A percentile compares a stretch with the other conserved stretches of the same genome.
phyloP scores from a whole-genome alignment of 1,140 invertebrate genomes.

The Cotesia typhae region DNA sequence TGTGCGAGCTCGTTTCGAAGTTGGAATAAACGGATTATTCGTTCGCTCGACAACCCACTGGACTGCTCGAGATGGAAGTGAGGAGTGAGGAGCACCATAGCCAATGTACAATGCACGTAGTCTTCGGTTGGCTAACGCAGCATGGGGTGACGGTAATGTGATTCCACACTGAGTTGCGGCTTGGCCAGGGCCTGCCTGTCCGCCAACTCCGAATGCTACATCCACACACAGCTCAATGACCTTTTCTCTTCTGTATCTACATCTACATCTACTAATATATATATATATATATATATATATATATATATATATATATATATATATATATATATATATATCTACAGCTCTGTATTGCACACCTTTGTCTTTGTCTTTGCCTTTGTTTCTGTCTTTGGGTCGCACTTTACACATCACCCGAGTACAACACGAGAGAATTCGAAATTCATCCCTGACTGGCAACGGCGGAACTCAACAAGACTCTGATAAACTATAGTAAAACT shows the following conservation, averaged over 20 bases:
- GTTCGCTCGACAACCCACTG: conserved; percentile 44
- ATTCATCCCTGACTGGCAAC: neutral
- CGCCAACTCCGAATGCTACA: conserved; percentile 51
- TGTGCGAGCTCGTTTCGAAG: conserved; percentile 47
- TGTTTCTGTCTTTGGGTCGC: neutral
- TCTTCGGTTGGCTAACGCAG: conserved; percentile 55
- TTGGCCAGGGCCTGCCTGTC: conserved; percentile 42
- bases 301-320: too few relatives aligned
- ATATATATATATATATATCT: too few relatives aligned
- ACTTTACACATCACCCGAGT: neutral
- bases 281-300: too few relatives aligned
- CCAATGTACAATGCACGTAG: conserved; percentile 56
- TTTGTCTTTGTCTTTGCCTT: neutral
- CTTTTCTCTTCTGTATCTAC: conserved; percentile 21
- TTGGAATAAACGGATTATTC: conserved; percentile 64
- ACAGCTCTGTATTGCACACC: too few relatives aligned
- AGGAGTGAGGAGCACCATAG: conserved; percentile 36
- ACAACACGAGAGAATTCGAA: neutral
- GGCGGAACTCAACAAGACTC: neutral
- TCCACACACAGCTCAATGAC: conserved; percentile 12
- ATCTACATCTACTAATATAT: neutral
- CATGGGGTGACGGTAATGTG: conserved; percentile 57
- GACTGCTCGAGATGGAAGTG: conserved; percentile 9
- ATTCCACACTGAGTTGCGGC: conserved; percentile 56
- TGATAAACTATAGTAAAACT: neutral